Evolutionary conservation across 2,113 vertebrate genomes (phyloP).

Genomic region (Phalacrocorax brasilianus): DNA sequence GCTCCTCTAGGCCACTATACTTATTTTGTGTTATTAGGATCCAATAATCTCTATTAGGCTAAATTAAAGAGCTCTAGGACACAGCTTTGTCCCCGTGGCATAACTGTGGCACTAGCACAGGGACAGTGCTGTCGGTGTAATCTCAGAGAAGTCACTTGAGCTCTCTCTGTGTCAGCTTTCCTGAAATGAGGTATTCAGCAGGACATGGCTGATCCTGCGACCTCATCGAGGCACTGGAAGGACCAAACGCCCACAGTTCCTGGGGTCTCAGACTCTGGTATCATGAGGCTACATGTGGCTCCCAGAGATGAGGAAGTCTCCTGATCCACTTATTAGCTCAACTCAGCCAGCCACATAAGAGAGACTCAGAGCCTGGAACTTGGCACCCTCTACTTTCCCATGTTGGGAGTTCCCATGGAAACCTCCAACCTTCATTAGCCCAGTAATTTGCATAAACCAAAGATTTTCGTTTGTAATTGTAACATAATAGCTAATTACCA

Average conservation of each 20-base stretch:
- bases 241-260: not conserved
- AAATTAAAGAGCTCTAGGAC: not conserved
- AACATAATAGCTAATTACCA: not conserved
- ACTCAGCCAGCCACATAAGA: not conserved
- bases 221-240: fast-evolving
- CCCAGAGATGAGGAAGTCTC: not conserved
- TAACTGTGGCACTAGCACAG: not conserved
- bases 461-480: not conserved
- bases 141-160: not conserved
- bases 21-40: not conserved
- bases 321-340: not conserved
- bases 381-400: fast-evolving
- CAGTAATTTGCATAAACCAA: not conserved
- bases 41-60: not conserved
- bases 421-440: not conserved
- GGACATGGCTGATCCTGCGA: not conserved
- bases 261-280: not conserved
- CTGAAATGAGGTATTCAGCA: not conserved
- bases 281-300: not conserved
- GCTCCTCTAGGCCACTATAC: not conserved
- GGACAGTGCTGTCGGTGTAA: not conserved
- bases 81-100: not conserved
- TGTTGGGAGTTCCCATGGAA: not conserved
- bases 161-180: not conserved
- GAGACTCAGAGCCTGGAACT: not conserved